Evolutionary conservation across 2,888 invertebrate genomes (phyloP), one percentile per base, ranked within the genome.

Genomic region (Acrobasis consociella): DNA sequence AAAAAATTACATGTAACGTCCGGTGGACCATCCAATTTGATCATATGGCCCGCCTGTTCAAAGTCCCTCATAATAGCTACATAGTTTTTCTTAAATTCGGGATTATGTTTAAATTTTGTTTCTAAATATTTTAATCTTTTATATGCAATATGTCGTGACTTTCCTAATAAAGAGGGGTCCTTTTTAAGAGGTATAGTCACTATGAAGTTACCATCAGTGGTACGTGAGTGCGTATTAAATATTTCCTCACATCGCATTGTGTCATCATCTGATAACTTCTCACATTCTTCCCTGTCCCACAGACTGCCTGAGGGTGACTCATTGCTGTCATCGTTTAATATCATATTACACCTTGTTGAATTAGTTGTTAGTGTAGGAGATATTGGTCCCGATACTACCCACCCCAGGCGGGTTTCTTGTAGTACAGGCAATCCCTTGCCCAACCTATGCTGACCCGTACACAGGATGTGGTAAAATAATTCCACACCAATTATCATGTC

Each of bases 401-500:
- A 66, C 1, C 66, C 64, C 10, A 66, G 59, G 11, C 55, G 15
- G 0, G 63, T 67, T 49, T 39, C 55, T 56, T 64, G 64, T 39
- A 67, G 46, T 8, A 58, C 60, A 2, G 63, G 66, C 49, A 61
- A 39, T 0, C 63, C 66, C 1, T 53, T 17, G 9, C 66, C 62
- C 5, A 66, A 31, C n/a, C 37, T 9, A n/a, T 62, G 60, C 31
- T 63, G 64, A 7, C 64, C 64, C 3, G 49, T 62, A n/a, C 62
- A 64, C 1, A 66, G 11, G 1, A 66, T 15, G 5, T 59, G 31
- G n/a, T 64, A 66, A 31, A 66, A 66, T 58, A 22, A 22, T 39
- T 66, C 62, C 0, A 51, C 66, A 2, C 66, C 64, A 42, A 66
- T 16, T 2, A 66, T 13, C 15, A 64, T 16, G n/a, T 63, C 66